phyloP scores from a whole-genome alignment of 2,888 invertebrate genomes.

The Carpatolechia fugitivella region DNA sequence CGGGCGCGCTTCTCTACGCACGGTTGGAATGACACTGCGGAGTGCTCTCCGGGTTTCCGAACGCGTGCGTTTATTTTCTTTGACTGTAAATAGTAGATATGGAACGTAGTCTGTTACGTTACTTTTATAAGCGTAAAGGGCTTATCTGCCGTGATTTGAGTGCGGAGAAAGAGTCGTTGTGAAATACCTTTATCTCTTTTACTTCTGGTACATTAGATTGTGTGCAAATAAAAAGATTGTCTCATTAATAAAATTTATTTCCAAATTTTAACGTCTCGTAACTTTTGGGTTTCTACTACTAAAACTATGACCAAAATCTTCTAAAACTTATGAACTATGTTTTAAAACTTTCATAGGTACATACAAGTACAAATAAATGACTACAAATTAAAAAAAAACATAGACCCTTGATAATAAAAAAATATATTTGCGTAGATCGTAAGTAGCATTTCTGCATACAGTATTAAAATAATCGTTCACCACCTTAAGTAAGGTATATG shows the following conservation, averaged over 20 bases:
- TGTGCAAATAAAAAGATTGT: neutral
- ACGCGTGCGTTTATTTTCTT: conserved; percentile 5
- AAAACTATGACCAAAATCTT: too few relatives aligned
- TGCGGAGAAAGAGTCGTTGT: neutral
- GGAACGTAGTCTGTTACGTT: neutral
- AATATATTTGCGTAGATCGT: too few relatives aligned
- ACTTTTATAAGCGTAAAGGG: conserved; percentile 9
- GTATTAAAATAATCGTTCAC: neutral
- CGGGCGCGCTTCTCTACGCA: neutral
- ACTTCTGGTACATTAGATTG: neutral
- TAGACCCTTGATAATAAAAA: too few relatives aligned
- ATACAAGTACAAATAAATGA: too few relatives aligned
- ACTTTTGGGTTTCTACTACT: too few relatives aligned
- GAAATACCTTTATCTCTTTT: neutral
- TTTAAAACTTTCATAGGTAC: too few relatives aligned
- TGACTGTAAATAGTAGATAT: neutral
- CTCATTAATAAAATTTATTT: neutral
- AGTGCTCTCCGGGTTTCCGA: neutral
- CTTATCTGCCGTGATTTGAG: neutral
- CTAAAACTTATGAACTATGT: too few relatives aligned
- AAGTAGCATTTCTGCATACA: neutral
- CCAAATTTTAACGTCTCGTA: neutral
- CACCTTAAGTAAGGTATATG: too few relatives aligned
- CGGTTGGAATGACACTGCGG: neutral
- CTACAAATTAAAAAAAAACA: too few relatives aligned